Base-by-base conservation (phyloP, 2,888 invertebrate genomes). In the Drosophila tanythrix region DNA sequence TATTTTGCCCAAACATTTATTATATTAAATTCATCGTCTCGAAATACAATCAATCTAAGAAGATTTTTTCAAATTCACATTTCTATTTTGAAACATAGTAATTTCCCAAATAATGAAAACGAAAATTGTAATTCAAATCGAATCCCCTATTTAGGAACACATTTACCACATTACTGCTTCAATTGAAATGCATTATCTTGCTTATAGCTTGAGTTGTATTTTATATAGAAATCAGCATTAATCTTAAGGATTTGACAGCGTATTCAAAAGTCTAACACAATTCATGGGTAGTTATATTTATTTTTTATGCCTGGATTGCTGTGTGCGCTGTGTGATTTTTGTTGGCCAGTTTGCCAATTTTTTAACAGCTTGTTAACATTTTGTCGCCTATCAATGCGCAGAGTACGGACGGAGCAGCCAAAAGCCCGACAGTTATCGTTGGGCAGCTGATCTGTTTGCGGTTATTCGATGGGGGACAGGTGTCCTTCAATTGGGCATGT, bases 291-390 rank as follows among this genome's bases (percentile, higher is more conserved):
- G 29, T 11, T 15, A 10, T 15, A 7, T 21, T 51, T 35, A 18
- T 21, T 31, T n/a, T 25, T 13, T 21, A 27, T 13, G 33, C 40
- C 8, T 36, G 36, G 68, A 43, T 46, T 36, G 53, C 25, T 53
- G 35, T 48, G 62, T 58, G 31, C 61, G 53, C 38, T 69, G 74
- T 68, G 66, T 51, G 60, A 59, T 62, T 73, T 52, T 67, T 68
- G 66, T 58, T 66, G 74, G 60, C 51, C 78, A 77, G 78, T 70
- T 73, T 78, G 69, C 51, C 65, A 62, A 77, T 82, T 82, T 88
- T 85, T 88, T 81, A 88, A 88, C 89, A 88, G 89, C 87, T 84
- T 89, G 89, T 87, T 87, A 88, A 87, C 89, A 89, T 84, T 88
- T 87, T 89, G 89, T 78, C 88, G 89, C 77, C 82, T 82, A 79